A percentile compares a stretch with the other conserved stretches of the same genome.
Conservation (phyloP, 2,113 vertebrate genomes). For the Atherinomorus stipes region DNA sequence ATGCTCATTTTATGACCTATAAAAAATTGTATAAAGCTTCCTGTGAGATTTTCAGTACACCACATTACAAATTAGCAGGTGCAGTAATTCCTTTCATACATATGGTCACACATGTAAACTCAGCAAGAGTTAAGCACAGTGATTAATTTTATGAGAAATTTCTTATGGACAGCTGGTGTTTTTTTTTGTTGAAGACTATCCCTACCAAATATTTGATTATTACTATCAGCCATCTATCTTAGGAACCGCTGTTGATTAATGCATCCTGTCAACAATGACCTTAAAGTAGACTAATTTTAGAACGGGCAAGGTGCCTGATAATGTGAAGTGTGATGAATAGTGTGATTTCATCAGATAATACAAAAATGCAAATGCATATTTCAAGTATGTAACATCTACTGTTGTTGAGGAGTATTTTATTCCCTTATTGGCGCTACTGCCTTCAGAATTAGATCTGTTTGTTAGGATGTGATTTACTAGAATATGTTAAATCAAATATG, state of each 20-base stretch:
- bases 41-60: background rate
- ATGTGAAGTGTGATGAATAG: background rate
- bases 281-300: background rate
- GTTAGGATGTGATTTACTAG: background rate
- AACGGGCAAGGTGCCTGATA: background rate
- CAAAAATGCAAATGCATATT: too few relatives aligned
- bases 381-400: background rate
- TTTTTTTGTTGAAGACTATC: too few relatives aligned
- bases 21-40: background rate
- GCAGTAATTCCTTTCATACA: too few relatives aligned
- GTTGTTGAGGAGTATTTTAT: background rate
- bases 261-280: slow-evolving; percentile 10
- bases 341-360: too few relatives aligned
- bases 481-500: background rate
- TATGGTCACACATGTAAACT: too few relatives aligned
- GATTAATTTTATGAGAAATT: background rate
- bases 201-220: too few relatives aligned
- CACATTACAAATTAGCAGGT: background rate
- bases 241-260: slow-evolving; percentile 8
- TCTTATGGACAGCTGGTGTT: too few relatives aligned
- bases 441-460: background rate
- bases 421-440: too few relatives aligned
- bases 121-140: background rate
- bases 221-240: background rate
- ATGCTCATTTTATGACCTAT: too few relatives aligned